Evolutionary conservation across 2,888 invertebrate species (phyloP).

Genomic region (Rhingia campestris): DNA sequence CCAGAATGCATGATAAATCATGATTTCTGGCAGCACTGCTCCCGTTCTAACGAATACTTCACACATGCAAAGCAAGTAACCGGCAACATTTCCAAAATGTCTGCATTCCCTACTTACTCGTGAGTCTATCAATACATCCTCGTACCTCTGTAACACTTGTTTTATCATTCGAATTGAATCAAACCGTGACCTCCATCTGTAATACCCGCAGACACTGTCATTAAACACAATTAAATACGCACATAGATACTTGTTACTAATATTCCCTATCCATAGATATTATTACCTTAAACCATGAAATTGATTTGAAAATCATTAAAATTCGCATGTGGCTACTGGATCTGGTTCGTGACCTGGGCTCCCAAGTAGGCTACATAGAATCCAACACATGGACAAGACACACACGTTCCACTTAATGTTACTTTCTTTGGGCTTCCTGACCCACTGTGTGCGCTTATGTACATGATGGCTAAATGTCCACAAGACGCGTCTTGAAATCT

Average conservation of each 20-base stretch:
- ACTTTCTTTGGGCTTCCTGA: slow-evolving; percentile 74
- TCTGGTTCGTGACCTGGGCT: slow-evolving; percentile 39
- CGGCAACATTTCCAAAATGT: not conserved
- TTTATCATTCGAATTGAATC: slow-evolving; percentile 32
- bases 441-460: slow-evolving; percentile 68
- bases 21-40: too few relatives aligned
- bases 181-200: slow-evolving; percentile 28
- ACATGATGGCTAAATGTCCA: slow-evolving; percentile 62
- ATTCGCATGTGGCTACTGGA: slow-evolving; percentile 57
- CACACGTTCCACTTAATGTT: slow-evolving; percentile 70
- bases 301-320: slow-evolving; percentile 51
- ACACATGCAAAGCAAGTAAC: too few relatives aligned
- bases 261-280: slow-evolving; percentile 45
- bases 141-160: not conserved
- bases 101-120: not conserved
- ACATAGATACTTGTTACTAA: slow-evolving; percentile 35
- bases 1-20: too few relatives aligned
- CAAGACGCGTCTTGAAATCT: slow-evolving; percentile 68
- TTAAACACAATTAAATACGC: not conserved
- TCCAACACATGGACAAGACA: slow-evolving; percentile 12
- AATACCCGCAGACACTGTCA: too few relatives aligned
- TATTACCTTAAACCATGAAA: slow-evolving; percentile 51
- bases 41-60: too few relatives aligned
- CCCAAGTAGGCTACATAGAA: slow-evolving; percentile 31
- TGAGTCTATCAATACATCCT: not conserved